Conservation (phyloP, 2,113 vertebrate genomes). For the Tor tambroides region DNA sequence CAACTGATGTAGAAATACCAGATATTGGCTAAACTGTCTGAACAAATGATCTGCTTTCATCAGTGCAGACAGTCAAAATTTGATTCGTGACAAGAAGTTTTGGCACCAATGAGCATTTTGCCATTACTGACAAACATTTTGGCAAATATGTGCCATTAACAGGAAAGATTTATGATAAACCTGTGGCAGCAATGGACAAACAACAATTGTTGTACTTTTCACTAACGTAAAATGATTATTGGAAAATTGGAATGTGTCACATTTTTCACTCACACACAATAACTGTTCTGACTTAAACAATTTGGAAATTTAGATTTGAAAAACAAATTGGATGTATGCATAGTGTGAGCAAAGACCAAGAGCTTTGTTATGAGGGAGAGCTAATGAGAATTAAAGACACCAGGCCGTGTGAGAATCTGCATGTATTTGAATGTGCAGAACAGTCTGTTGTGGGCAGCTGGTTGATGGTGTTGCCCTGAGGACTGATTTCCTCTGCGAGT, state of each 20-base stretch:
- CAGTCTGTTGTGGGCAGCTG: background rate
- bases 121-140: background rate
- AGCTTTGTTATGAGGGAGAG: background rate
- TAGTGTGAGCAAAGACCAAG: background rate
- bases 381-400: constrained; percentile 3
- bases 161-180: background rate
- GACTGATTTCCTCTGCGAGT: constrained; percentile 14
- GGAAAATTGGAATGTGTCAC: too few relatives aligned
- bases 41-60: background rate
- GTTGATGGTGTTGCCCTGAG: constrained; percentile 9
- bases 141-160: background rate
- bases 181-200: background rate
- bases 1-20: background rate
- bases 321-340: background rate
- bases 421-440: background rate
- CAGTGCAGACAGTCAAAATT: background rate
- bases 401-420: background rate
- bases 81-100: background rate
- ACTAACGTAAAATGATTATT: background rate
- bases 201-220: background rate
- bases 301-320: background rate
- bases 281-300: background rate
- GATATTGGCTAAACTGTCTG: background rate
- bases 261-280: background rate
- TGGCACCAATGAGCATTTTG: background rate